phyloP scores from a whole-genome alignment of 2,888 invertebrate species.

The Branchinecta sandiegonensis region DNA sequence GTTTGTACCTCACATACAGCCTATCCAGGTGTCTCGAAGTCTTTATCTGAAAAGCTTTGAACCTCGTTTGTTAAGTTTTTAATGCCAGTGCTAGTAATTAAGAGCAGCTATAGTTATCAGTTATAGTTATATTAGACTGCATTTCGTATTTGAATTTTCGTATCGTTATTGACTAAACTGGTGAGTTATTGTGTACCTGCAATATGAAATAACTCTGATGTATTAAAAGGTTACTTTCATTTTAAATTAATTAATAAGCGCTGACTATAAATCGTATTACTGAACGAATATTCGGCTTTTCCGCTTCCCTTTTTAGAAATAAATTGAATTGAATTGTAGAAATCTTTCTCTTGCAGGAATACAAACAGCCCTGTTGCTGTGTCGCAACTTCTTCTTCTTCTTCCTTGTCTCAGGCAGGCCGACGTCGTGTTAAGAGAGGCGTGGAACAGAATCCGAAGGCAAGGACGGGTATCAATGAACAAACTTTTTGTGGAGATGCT shows the following conservation, averaged over 20 bases:
- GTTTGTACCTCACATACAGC: background rate
- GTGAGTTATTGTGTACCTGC: too few species aligned
- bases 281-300: background rate
- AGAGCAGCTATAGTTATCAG: too few species aligned
- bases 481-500: constrained; percentile 94
- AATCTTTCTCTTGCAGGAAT: constrained; percentile 26
- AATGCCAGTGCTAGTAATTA: background rate
- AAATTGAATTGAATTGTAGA: constrained; percentile 12
- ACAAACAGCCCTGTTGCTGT: constrained; percentile 18
- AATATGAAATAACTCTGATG: too few species aligned
- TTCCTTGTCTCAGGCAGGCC: constrained; percentile 77
- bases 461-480: constrained; percentile 82
- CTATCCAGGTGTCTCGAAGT: background rate
- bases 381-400: constrained; percentile 58
- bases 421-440: constrained; percentile 76
- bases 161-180: too few species aligned
- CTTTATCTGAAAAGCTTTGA: too few species aligned
- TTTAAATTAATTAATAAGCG: background rate
- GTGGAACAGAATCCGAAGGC: constrained; percentile 75
- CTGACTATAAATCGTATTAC: constrained; percentile 22
- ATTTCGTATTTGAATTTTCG: too few species aligned
- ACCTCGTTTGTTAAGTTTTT: background rate
- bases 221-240: constrained; percentile 11
- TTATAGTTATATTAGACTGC: too few species aligned
- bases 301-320: too few species aligned